Evolutionary conservation across 1,140 invertebrate genomes (phyloP).

Genomic region (Pygmarrhopalites habei): DNA sequence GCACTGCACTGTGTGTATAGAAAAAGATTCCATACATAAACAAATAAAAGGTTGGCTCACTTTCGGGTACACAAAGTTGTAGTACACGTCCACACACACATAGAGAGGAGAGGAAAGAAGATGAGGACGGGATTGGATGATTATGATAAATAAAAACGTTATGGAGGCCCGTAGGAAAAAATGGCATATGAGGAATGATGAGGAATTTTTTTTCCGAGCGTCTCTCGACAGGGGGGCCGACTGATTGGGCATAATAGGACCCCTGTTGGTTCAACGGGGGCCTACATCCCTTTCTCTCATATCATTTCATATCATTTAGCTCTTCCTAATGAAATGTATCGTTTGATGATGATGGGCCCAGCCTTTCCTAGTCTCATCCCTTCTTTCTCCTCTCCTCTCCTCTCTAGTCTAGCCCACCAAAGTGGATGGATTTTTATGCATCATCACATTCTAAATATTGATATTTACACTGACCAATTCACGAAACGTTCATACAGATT

Average conservation of each 20-base stretch:
- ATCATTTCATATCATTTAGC: conserved; percentile 40
- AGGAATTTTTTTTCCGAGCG: conserved; percentile 21
- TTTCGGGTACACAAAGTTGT: background rate
- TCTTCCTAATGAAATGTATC: conserved; percentile 40
- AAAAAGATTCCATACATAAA: too few species aligned
- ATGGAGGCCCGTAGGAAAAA: conserved; percentile 19
- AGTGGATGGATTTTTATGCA: conserved; percentile 38
- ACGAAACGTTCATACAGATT: too few species aligned
- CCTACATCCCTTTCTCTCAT: too few species aligned
- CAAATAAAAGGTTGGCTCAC: too few species aligned
- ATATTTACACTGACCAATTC: conserved; percentile 34
- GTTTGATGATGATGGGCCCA: conserved; percentile 18
- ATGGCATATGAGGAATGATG: conserved; percentile 29
- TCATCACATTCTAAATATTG: conserved; percentile 39
- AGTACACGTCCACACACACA: background rate
- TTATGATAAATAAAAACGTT: conserved; percentile 29
- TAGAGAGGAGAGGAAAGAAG: conserved; percentile 12
- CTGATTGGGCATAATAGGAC: conserved; percentile 41
- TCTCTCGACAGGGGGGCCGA: conserved; percentile 33
- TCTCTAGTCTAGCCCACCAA: conserved; percentile 38
- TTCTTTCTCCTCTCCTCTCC: too few species aligned
- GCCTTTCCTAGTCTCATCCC: too few species aligned
- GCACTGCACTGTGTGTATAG: too few species aligned
- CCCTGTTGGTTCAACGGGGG: conserved; percentile 35
- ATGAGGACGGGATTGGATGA: conserved; percentile 25